Evolutionary conservation across 2,888 invertebrate genomes (phyloP), one percentile per base, ranked within the genome.

Genomic region (Holacanthella duospinosa): DNA sequence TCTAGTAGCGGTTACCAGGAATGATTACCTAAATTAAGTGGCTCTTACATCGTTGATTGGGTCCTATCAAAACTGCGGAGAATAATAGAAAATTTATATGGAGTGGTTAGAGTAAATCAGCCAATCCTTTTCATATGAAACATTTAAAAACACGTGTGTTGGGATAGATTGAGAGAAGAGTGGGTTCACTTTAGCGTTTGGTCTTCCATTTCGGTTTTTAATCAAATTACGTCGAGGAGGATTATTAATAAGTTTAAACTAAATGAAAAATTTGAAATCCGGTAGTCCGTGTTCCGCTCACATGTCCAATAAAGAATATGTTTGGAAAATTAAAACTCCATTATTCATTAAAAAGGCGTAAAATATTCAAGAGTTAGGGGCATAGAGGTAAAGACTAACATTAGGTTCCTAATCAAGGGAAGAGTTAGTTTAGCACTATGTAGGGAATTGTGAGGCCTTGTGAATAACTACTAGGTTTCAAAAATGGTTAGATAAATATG

Each of bases 401-500:
- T 12, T 16, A 36, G 36, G 36, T 36, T 16, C 36, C 16, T 36
- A 36, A 36, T 36, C 36, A 36, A 36, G 36, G 36, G 16, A 16
- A 36, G 16, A 36, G 36, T 36, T 16, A 36, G 36, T 36, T 36
- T 6, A 16, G 16, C 9, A 12, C 36, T 36, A n/a, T n/a, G n/a
- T n/a, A n/a, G n/a, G n/a, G n/a, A n/a, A n/a, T n/a, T n/a, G n/a
- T n/a, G n/a, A n/a, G n/a, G n/a, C n/a, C 21, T 21, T 48, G 4
- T 48, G 19, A 4, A 9, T 48, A 48, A 48, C 48, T 48, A 48
- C 48, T 21, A 48, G 48, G 19, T 48, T 48, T 48, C 48, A 48
- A 48, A 48, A 48, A n/a, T 48, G 48, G 48, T 4, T 48, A 48
- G 48, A 48, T 48, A 48, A 48, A 48, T 48, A 48, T 48, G 48